These are phyloP conservation scores for Epinephelus moara DNA, from an alignment of 2,113 vertebrate species.

Conservation along the genomic window DNA sequence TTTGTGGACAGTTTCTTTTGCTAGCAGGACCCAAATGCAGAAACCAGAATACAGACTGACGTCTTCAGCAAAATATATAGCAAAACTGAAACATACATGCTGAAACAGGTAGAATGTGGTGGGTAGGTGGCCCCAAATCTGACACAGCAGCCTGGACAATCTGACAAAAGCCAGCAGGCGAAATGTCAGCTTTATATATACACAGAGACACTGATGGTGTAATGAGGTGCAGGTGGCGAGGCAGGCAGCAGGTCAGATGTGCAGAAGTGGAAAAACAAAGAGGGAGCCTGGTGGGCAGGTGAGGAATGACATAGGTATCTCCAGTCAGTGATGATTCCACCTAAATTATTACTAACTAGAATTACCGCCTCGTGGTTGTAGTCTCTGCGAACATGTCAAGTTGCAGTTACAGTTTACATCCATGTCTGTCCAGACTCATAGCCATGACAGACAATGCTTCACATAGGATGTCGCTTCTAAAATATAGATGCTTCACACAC, in stretches of 20 bases:
- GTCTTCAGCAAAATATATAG: not conserved
- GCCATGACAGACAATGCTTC: too few species aligned
- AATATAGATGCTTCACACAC: too few species aligned
- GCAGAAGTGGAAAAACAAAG: not conserved
- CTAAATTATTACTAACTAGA: too few species aligned
- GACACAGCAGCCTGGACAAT: conserved; percentile 7
- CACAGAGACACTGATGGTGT: conserved; percentile 18
- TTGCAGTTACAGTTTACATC: too few species aligned
- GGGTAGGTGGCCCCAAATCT: not conserved
- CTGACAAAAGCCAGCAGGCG: conserved; percentile 32
- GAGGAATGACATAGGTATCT: conserved; percentile 7
- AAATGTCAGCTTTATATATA: conserved; percentile 17
- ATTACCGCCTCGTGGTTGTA: too few species aligned
- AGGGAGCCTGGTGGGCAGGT: conserved; percentile 25
- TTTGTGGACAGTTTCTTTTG: conserved; percentile 1
- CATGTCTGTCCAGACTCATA: too few species aligned
- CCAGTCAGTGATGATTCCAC: too few species aligned
- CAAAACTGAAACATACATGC: not conserved
- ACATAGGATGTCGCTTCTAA: too few species aligned
- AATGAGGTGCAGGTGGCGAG: conserved; percentile 20
- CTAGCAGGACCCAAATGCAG: not conserved
- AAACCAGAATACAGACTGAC: not conserved
- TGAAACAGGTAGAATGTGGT: conserved; percentile 14
- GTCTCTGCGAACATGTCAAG: too few species aligned
- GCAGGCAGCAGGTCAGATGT: conserved; percentile 23